Conservation (phyloP, 2,888 invertebrate species). For the Urechis unicinctus region DNA sequence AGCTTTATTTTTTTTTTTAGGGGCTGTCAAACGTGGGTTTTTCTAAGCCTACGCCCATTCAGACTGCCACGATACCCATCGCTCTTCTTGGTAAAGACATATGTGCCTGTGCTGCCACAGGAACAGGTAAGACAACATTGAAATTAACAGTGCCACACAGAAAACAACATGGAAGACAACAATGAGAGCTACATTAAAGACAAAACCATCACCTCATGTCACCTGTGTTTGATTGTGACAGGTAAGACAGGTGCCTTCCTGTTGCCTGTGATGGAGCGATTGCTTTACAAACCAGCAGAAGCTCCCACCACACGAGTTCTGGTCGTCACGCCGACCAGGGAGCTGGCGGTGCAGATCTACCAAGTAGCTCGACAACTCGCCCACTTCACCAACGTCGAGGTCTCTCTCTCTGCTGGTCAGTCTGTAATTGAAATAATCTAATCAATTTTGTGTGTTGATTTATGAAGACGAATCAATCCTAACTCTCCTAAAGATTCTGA, state of each 20-base stretch:
- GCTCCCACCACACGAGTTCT: slow-evolving; percentile 70
- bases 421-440: not conserved
- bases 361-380: slow-evolving; percentile 85
- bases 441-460: not conserved
- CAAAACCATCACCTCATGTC: too few species aligned
- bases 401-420: slow-evolving; percentile 46
- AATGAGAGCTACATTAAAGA: not conserved
- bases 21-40: slow-evolving; percentile 65
- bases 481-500: too few species aligned
- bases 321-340: slow-evolving; percentile 92
- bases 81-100: slow-evolving; percentile 88
- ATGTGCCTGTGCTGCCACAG: slow-evolving; percentile 98
- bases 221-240: too few species aligned
- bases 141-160: not conserved
- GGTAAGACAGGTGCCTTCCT: slow-evolving; percentile 99
- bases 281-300: slow-evolving; percentile 76
- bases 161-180: not conserved
- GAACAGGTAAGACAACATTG: slow-evolving; percentile 57
- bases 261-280: slow-evolving; percentile 89
- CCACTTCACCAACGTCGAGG: slow-evolving; percentile 66
- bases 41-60: slow-evolving; percentile 93
- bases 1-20: not conserved
- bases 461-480: too few species aligned
- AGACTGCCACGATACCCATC: slow-evolving; percentile 88
- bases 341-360: slow-evolving; percentile 95